Percentiles rank a stretch among this genome's conserved stretches.
phyloP scores from a whole-genome alignment of 2,888 invertebrate species.

The Pediacus dermestoides region DNA sequence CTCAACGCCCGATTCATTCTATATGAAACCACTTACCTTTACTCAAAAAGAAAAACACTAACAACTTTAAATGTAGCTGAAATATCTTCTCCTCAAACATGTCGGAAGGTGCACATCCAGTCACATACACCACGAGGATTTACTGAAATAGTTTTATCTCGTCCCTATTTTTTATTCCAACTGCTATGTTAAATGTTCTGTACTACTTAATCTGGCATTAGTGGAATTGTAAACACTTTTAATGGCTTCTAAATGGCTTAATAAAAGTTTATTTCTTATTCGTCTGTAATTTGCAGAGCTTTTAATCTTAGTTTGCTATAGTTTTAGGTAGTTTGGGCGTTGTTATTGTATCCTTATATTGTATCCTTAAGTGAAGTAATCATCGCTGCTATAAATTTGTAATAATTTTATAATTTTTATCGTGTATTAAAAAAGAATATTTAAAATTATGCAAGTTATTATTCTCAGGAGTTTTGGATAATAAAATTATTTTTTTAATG shows the following conservation, averaged over 20 bases:
- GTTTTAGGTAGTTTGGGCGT: too few species aligned
- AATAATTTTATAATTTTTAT: too few species aligned
- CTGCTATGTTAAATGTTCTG: constrained; percentile 24
- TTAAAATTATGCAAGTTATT: too few species aligned
- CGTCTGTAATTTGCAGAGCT: constrained; percentile 28
- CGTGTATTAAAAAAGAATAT: too few species aligned
- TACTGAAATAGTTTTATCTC: too few species aligned
- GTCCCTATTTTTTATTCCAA: constrained; percentile 8
- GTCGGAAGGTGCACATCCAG: too few species aligned
- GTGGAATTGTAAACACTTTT: constrained; percentile 38
- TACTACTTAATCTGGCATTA: constrained; percentile 32
- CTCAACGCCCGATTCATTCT: constrained; percentile 16
- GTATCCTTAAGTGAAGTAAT: too few species aligned
- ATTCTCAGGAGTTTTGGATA: too few species aligned
- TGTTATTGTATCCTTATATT: too few species aligned
- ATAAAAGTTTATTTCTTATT: constrained; percentile 37
- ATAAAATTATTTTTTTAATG: too few species aligned
- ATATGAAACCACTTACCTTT: constrained; percentile 16
- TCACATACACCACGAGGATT: too few species aligned
- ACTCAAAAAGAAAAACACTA: constrained; percentile 12
- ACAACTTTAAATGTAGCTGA: constrained; percentile 10
- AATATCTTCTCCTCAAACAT: constrained; percentile 16
- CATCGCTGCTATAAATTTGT: too few species aligned
- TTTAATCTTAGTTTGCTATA: constrained; percentile 23
- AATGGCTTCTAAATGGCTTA: constrained; percentile 34